Evolutionary conservation across 2,888 invertebrate species (phyloP), one percentile per base, ranked within the genome.

Genomic region (Eulithis prunata): DNA sequence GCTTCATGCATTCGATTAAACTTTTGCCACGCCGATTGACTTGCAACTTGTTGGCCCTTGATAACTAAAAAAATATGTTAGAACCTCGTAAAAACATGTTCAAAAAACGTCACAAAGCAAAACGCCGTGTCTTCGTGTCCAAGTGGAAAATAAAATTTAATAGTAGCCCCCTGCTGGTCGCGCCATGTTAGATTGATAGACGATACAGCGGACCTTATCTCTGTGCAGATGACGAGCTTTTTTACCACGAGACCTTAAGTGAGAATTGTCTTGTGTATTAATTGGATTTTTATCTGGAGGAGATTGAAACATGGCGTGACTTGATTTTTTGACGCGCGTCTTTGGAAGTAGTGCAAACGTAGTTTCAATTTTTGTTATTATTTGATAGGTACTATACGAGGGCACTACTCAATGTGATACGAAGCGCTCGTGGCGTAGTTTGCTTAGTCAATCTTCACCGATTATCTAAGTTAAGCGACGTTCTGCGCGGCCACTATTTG

Each of bases 111-210:
- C 59, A 70, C 69, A 70, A 72, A 62, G 60, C 51, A 36, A 65
- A 71, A 69, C 75, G 75, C 67, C 64, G 67, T 76, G 76, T 71
- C 57, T 12, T 67, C 67, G 70, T 71, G 62, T 70, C 59, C 66
- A 67, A 73, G 64, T 75, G 75, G 77, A 77, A 77, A 80, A 75
- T 71, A 74, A 75, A 84, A 84, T 87, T 88, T 86, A 88, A 89
- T 86, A 87, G 83, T 70, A 78, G 81, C 78, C 84, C 79, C 90
- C 90, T 80, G 89, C 90, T 88, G 90, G 73, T 11, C 71, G 70
- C 74, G 73, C 81, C 82, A 87, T 85, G 86, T 88, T 86, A 88
- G 91, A 91, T 91, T 89, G 88, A 91, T 90, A 86, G 87, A 83
- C 83, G 91, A 91, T 91, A 91, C 80, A 81, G 78, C 74, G 79